Percentiles rank a stretch among this genome's conserved stretches.
Conservation (phyloP, 2,113 vertebrate species). For the Cebus imitator region DNA sequence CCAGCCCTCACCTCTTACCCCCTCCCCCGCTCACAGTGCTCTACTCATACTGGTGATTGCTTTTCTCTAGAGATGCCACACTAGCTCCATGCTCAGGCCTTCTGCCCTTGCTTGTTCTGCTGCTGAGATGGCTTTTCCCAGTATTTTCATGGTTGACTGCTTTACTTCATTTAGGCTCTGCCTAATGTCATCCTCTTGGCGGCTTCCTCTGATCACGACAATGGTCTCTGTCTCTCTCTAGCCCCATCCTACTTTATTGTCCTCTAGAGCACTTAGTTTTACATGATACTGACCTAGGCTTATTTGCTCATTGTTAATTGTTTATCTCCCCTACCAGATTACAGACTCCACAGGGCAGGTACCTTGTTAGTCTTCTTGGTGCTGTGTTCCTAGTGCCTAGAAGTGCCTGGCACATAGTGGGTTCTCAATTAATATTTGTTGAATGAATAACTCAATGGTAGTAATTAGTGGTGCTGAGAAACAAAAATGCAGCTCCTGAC, state of each 20-base stretch:
- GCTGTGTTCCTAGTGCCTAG: not conserved
- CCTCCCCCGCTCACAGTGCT: accelerated
- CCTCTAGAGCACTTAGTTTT: not conserved
- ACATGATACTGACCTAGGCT: no score
- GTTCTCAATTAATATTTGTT: not conserved
- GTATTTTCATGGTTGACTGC: not conserved
- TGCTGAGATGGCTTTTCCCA: not conserved
- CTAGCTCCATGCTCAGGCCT: not conserved
- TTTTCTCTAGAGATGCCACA: no score
- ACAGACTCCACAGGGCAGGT: not conserved
- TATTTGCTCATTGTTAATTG: not conserved
- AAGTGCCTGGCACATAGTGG: not conserved
- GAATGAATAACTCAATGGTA: not conserved
- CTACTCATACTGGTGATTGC: not conserved
- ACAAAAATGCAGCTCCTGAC: not conserved
- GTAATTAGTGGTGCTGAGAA: not conserved
- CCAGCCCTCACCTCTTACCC: no score
- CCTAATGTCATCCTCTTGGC: not conserved
- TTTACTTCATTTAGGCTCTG: not conserved
- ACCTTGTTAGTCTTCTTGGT: not conserved
- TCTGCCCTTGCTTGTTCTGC: not conserved
- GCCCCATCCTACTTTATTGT: not conserved
- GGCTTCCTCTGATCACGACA: not conserved
- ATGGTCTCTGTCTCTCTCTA: not conserved
- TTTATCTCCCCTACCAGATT: not conserved